A percentile compares a stretch with the other conserved stretches of the same genome.
phyloP scores from a whole-genome alignment of 2,113 vertebrate species.

The Gobius niger region DNA sequence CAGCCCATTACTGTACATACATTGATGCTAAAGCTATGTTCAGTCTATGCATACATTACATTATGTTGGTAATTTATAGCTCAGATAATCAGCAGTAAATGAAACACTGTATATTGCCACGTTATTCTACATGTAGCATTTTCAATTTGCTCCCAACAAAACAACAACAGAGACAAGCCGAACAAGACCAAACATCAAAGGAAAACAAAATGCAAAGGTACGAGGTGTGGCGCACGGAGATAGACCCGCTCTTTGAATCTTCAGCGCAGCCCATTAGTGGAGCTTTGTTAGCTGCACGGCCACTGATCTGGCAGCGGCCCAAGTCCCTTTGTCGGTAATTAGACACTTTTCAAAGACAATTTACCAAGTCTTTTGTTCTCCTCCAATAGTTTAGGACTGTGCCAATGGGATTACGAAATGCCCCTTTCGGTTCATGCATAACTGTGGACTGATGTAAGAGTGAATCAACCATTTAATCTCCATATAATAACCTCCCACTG shows the following conservation, averaged over 20 bases:
- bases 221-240: conserved; percentile 28
- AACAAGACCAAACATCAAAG: conserved; percentile 19
- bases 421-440: conserved; percentile 19
- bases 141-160: conserved; percentile 3
- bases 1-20: neutral
- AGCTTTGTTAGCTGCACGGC: conserved; percentile 31
- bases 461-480: conserved; percentile 2
- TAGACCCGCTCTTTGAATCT: conserved; percentile 31
- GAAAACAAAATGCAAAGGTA: conserved; percentile 17
- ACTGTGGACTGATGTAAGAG: conserved; percentile 11
- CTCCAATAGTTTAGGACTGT: conserved; percentile 32
- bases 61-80: neutral
- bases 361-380: conserved; percentile 53
- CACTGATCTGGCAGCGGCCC: conserved; percentile 50
- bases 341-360: conserved; percentile 52
- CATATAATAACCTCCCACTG: conserved; percentile 1
- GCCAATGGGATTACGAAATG: conserved; percentile 13
- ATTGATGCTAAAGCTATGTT: neutral
- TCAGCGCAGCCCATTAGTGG: conserved; percentile 44
- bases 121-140: neutral
- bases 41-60: neutral
- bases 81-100: neutral
- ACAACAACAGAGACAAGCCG: conserved; percentile 1
- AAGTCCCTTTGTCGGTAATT: conserved; percentile 55
- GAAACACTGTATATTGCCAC: neutral